A percentile compares a stretch with the other conserved stretches of the same genome.
These are phyloP conservation scores for Euclidia mi DNA, from an alignment of 2,888 invertebrate genomes.

Conservation along the genomic window DNA sequence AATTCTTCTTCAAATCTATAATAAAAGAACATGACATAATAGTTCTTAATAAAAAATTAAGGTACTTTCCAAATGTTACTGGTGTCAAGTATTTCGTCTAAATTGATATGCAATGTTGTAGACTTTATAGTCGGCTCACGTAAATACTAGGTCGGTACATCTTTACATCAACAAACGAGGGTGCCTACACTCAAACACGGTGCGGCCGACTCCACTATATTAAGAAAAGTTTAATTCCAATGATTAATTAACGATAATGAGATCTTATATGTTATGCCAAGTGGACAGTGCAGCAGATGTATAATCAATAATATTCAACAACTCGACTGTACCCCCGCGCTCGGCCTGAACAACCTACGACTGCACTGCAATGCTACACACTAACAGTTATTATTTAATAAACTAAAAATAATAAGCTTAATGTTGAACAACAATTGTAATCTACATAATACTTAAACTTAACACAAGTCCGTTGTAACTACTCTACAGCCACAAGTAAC, in stretches of 20 bases:
- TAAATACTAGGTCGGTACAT: constrained; percentile 33
- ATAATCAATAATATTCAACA: constrained; percentile 33
- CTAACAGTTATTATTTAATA: constrained; percentile 33
- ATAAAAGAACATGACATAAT: constrained; percentile 10
- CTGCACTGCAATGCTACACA: constrained; percentile 49
- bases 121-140: constrained; percentile 43
- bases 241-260: constrained; percentile 68
- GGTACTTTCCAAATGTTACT: constrained; percentile 22
- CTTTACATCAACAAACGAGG: constrained; percentile 15
- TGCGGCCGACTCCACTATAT: constrained; percentile 40
- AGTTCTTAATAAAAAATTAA: no score
- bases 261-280: constrained; percentile 67
- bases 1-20: constrained; percentile 33
- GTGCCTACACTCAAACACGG: constrained; percentile 4
- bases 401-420: constrained; percentile 40
- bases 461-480: constrained; percentile 40
- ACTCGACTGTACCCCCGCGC: constrained; percentile 17
- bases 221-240: constrained; percentile 48
- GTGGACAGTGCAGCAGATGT: constrained; percentile 51
- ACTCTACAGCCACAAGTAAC: constrained; percentile 46
- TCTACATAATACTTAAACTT: constrained; percentile 57
- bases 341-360: constrained; percentile 22
- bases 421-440: constrained; percentile 45
- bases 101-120: constrained; percentile 53
- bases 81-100: constrained; percentile 35